Evolutionary conservation across 2,888 invertebrate genomes (phyloP), one percentile per base, ranked within the genome.

Genomic region (Sthenelais limicola): DNA sequence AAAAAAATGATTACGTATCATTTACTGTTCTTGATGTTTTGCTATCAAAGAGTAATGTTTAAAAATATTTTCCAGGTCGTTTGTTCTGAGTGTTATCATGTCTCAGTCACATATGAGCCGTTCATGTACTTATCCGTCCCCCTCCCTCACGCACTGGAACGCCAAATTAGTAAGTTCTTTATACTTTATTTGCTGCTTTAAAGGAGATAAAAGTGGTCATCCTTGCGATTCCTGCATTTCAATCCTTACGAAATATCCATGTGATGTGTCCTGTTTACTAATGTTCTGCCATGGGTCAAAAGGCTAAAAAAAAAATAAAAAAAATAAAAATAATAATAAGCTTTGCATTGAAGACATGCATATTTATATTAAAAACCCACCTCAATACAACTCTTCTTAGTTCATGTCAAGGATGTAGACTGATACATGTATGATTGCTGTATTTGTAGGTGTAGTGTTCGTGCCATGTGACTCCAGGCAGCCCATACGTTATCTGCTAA

Each of bases 41-140:
- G 47, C 12, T 43, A 12, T 43, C 47, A 15, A 43, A 43, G 47
- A 43, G 12, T 18, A 43, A 15, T 43, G 12, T 43, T 18, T 18
- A 15, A 18, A 15, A 12, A 43, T 43, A n/a, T 52, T 52, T 86
- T 86, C 0, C 83, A 91, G 91, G 91, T 91, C 52, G 90, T 91
- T 28, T 92, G 92, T 81, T 90, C 90, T 2, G 89, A 89, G 52
- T 92, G 92, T 82, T 89, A 89, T 73, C 91, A 91, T 82, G 89
- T 91, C 21, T 92, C 91, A 0, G 90, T 91, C 21, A 91, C 91
- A 12, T 91, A 91, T 80, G 92, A 92, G 79, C 91, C 92, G 30
- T 92, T 92, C 80, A 91, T 92, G 91, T 92, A 92, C 83, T 88
- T 92, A n/a, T 91, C 91, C 43, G 90, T 92, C 51, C 91, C 91